Percentiles rank a stretch among this genome's conserved stretches.
phyloP scores from a whole-genome alignment of 1,140 invertebrate genomes.

The Rhopalosiphum maidis region DNA sequence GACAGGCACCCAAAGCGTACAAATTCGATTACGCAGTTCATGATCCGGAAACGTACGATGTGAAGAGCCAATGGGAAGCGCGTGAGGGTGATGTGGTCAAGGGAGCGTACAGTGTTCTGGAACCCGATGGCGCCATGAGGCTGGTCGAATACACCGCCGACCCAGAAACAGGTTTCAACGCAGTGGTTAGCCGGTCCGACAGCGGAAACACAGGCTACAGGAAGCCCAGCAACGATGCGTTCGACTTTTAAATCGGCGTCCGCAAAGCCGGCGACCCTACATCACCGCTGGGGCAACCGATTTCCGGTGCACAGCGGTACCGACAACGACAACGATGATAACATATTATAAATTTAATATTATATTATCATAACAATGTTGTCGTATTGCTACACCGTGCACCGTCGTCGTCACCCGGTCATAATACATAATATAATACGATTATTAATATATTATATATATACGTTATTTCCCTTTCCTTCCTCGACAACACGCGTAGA shows the following conservation, averaged over 20 bases:
- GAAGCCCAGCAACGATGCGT: constrained; percentile 35
- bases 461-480: too few species aligned
- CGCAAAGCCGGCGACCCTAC: not conserved
- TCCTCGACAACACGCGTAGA: not conserved
- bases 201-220: constrained; percentile 53
- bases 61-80: constrained; percentile 66
- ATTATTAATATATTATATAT: not conserved
- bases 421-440: not conserved
- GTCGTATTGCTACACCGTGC: not conserved
- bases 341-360: not conserved
- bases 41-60: constrained; percentile 67
- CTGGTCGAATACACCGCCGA: constrained; percentile 66
- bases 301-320: not conserved
- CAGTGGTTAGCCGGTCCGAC: constrained; percentile 63
- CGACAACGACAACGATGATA: not conserved
- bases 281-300: not conserved
- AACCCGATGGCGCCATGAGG: constrained; percentile 65
- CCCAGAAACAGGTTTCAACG: constrained; percentile 65
- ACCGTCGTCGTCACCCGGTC: not conserved
- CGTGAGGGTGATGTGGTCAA: constrained; percentile 66
- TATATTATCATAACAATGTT: not conserved
- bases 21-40: constrained; percentile 68
- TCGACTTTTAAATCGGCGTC: constrained; percentile 31
- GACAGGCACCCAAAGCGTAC: constrained; percentile 64
- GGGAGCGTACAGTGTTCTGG: constrained; percentile 66